Base-by-base conservation (phyloP, 2,797 vertebrate genomes). In the Gymnopithys bicolor region DNA sequence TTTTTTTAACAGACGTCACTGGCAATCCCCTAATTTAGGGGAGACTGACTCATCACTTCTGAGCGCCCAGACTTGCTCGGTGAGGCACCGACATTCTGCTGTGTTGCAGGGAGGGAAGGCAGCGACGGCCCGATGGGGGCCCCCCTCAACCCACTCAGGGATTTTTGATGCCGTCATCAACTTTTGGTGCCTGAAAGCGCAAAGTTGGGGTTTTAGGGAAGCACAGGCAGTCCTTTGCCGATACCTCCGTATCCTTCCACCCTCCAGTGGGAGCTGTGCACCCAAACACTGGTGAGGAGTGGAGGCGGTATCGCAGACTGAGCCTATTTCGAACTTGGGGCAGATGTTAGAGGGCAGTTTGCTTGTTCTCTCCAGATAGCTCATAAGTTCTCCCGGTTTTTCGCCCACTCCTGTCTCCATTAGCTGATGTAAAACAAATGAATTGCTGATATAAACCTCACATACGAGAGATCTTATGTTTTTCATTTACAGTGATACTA, bases 11-110 rank as follows among this genome's bases (percentile, higher is more conserved):
- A 46, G 52, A 66, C 87, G 60, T 91, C 77, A 91, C n/a, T 19
- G 92, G 73, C 88, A 74, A 35, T 94, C 52, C 92, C 88, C 60
- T 92, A 43, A 68, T 80, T 95, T 70, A 49, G 77, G 52, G 51
- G 58, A 55, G 60, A 49, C 88, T 92, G 95, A 93, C 39, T 94
- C 95, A 89, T 78, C 30, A 0, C 3, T 86, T 32, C 7, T 37
- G 16, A 83, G 37, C 27, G 48, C 32, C 56, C 71, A 2, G 93
- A 17, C 58, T 49, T 33, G 87, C 46, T 79, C 9, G 1, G 16
- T 1, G 75, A 56, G 60, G 64, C 63, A 4, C 21, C 8, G 81
- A 2, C 18, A 24, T 11, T 21, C 4, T 32, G 53, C 76, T 39
- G 5, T 24, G 17, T 4, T 30, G 48, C 28, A 3, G 79, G 62